phyloP scores from a whole-genome alignment of 2,113 vertebrate genomes.

The Caloenas nicobarica region DNA sequence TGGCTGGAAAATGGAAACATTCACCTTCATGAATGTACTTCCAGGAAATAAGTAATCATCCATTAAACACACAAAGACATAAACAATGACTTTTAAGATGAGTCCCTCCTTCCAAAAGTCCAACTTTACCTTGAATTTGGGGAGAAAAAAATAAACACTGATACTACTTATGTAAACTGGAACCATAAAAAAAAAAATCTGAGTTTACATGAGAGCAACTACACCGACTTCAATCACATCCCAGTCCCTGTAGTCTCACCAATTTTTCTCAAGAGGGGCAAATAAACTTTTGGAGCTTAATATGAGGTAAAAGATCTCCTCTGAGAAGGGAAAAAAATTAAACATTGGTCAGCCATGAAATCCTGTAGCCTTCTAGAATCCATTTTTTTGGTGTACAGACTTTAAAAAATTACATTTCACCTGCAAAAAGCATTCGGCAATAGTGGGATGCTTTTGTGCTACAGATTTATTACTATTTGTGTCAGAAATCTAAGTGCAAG shows the following conservation, averaged over 20 bases:
- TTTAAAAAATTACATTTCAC: background rate
- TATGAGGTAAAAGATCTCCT: background rate
- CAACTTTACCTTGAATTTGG: background rate
- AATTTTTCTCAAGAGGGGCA: background rate
- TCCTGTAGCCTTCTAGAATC: background rate
- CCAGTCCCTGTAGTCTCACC: background rate
- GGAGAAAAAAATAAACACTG: background rate
- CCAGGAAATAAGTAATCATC: background rate
- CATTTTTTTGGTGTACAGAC: background rate
- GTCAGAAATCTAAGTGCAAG: background rate
- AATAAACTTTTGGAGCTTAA: background rate
- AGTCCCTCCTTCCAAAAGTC: background rate
- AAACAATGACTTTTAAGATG: background rate
- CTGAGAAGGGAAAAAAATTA: background rate
- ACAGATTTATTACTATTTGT: background rate
- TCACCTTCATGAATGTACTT: background rate
- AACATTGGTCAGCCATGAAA: background rate
- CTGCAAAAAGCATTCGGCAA: background rate
- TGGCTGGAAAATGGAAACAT: background rate
- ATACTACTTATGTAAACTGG: background rate
- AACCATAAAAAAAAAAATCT: background rate
- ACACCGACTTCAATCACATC: background rate
- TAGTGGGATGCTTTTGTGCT: background rate
- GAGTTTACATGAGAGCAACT: background rate
- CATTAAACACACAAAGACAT: background rate